Percentiles rank a stretch among this genome's conserved stretches.
These are phyloP conservation scores for Macrosoma leucophasiata DNA, from an alignment of 2,888 invertebrate genomes.

Conservation along the genomic window DNA sequence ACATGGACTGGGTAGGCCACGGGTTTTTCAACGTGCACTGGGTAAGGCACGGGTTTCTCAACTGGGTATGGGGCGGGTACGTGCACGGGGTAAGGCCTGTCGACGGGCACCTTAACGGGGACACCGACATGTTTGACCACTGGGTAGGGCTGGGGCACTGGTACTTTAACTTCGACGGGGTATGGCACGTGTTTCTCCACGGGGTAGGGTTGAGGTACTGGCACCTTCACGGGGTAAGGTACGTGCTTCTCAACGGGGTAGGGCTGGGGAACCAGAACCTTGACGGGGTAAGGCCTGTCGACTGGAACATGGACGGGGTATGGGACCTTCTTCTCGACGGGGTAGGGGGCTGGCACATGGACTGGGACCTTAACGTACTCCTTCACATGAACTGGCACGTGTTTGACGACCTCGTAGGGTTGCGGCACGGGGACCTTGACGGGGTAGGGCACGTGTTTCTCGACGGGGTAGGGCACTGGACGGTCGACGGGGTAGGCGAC, in stretches of 20 bases:
- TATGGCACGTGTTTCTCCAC: conserved; percentile 84
- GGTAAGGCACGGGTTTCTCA: conserved; percentile 78
- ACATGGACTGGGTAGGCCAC: conserved; percentile 78
- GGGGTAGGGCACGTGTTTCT: conserved; percentile 80
- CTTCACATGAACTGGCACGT: conserved; percentile 83
- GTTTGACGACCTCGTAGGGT: conserved; percentile 82
- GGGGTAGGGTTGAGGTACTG: conserved; percentile 85
- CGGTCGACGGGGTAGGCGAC: conserved; percentile 79
- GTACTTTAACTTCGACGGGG: conserved; percentile 84
- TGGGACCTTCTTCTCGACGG: conserved; percentile 85
- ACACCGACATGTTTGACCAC: conserved; percentile 78
- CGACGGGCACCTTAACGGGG: conserved; percentile 82
- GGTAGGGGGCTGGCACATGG: conserved; percentile 84
- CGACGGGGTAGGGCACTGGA: conserved; percentile 78
- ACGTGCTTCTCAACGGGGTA: conserved; percentile 87
- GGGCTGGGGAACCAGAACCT: conserved; percentile 85
- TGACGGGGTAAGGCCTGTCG: conserved; percentile 86
- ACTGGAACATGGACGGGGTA: conserved; percentile 82
- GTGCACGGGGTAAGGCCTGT: conserved; percentile 81
- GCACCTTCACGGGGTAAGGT: conserved; percentile 84
- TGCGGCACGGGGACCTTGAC: conserved; percentile 82
- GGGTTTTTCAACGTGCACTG: conserved; percentile 79
- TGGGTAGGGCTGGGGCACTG: conserved; percentile 84
- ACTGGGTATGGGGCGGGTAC: conserved; percentile 77
- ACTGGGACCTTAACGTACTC: conserved; percentile 87